Percentiles rank a stretch among this genome's conserved stretches.
phyloP scores from a whole-genome alignment of 2,797 vertebrate species.

The Hyperoplus immaculatus region DNA sequence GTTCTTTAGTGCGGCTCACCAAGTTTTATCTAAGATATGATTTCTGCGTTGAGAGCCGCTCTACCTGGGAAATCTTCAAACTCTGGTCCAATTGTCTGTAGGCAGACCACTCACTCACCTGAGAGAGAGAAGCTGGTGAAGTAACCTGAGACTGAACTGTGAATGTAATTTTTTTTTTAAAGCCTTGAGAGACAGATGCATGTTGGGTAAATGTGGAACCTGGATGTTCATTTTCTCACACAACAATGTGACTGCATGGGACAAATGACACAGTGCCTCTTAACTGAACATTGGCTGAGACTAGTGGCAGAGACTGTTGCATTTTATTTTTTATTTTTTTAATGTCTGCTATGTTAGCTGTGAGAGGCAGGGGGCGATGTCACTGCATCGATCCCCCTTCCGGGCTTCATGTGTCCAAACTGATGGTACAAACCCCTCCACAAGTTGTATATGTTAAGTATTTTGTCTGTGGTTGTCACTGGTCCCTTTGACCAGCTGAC shows the following conservation, averaged over 20 bases:
- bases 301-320: slow-evolving; percentile 5
- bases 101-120: neutral
- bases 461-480: slow-evolving; percentile 33
- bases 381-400: slow-evolving; percentile 36
- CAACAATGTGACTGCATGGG: slow-evolving; percentile 12
- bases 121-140: slow-evolving; percentile 10
- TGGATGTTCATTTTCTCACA: slow-evolving; percentile 13
- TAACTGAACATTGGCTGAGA: slow-evolving; percentile 33
- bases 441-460: slow-evolving; percentile 38
- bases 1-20: neutral
- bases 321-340: neutral
- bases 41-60: slow-evolving; percentile 15
- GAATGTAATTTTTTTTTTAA: slow-evolving; percentile 57
- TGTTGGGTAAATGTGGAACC: neutral
- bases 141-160: slow-evolving; percentile 49
- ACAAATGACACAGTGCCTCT: slow-evolving; percentile 46
- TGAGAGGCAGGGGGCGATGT: slow-evolving; percentile 75
- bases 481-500: slow-evolving; percentile 50
- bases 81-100: neutral
- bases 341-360: slow-evolving; percentile 46
- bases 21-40: neutral
- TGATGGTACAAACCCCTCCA: slow-evolving; percentile 78
- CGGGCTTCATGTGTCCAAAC: slow-evolving; percentile 42
- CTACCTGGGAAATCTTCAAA: neutral
- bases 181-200: slow-evolving; percentile 24